These are phyloP conservation scores for Cyclargus thomasi DNA, from an alignment of 1,140 invertebrate species.

Conservation along the genomic window DNA sequence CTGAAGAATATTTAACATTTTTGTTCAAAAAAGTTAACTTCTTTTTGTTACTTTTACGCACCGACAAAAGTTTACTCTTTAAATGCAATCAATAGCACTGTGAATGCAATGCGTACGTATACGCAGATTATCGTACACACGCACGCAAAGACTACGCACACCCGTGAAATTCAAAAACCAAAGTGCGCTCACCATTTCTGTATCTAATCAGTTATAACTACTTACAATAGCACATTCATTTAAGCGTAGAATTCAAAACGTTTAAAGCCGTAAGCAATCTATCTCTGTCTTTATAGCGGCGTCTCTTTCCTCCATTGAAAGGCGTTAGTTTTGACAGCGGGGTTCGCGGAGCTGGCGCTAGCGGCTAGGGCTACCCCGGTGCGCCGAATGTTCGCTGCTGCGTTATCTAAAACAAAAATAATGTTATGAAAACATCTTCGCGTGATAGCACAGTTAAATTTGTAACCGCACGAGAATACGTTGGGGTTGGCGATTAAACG, in stretches of 20 bases:
- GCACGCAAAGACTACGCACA: not conserved
- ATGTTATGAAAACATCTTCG: not conserved
- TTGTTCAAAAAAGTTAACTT: not conserved
- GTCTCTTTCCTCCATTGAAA: conserved; percentile 73
- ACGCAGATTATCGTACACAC: not conserved
- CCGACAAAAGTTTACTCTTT: too few species aligned
- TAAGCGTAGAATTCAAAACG: not conserved
- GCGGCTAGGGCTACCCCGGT: conserved; percentile 69
- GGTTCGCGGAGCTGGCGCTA: conserved; percentile 68
- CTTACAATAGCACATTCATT: conserved; percentile 1
- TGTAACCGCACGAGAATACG: too few species aligned
- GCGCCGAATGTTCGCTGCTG: conserved; percentile 66
- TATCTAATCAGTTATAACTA: not conserved
- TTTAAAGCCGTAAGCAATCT: not conserved
- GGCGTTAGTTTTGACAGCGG: conserved; percentile 69
- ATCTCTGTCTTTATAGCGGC: conserved; percentile 46
- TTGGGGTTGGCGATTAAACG: too few species aligned
- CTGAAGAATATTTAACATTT: too few species aligned
- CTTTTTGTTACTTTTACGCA: too few species aligned
- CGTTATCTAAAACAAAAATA: conserved; percentile 45
- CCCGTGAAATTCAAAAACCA: not conserved
- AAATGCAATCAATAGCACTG: not conserved
- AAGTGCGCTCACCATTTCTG: not conserved
- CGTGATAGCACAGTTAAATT: too few species aligned
- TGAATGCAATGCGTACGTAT: not conserved